Conservation (phyloP, 2,888 invertebrate genomes). For the Caenorhabditis macrosperma region DNA sequence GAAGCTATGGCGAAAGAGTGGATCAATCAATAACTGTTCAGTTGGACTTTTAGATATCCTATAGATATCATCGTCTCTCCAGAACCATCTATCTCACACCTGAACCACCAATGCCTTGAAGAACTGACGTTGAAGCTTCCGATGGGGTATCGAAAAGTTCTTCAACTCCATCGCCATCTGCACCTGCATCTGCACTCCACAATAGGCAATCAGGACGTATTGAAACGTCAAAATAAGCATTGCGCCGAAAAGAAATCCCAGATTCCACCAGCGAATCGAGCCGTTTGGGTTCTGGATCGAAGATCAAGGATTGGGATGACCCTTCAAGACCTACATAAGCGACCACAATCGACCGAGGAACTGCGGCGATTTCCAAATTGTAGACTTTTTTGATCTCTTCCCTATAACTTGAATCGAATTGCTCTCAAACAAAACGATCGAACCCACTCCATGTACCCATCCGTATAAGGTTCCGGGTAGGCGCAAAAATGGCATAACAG, state of each 20-base stretch:
- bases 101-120: constrained; percentile 36
- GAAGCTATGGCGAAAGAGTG: no score
- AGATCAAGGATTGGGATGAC: neutral
- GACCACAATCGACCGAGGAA: constrained; percentile 28
- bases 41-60: no score
- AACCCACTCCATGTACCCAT: constrained; percentile 33
- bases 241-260: constrained; percentile 30
- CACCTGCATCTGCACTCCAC: constrained; percentile 32
- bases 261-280: constrained; percentile 28
- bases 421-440: neutral
- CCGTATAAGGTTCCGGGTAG: constrained; percentile 30
- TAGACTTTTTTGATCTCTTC: constrained; percentile 23
- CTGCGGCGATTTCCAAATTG: constrained; percentile 9
- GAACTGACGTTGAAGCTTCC: constrained; percentile 34
- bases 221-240: constrained; percentile 31
- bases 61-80: no score
- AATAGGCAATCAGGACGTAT: constrained; percentile 33
- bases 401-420: neutral
- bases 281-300: constrained; percentile 33
- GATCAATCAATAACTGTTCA: no score
- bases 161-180: constrained; percentile 32
- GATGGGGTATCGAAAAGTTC: constrained; percentile 27
- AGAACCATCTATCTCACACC: no score
- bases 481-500: constrained; percentile 31
- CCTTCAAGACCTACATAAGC: constrained; percentile 21